Conservation (phyloP, 2,113 vertebrate species). For the Todiramphus saurophagus region DNA sequence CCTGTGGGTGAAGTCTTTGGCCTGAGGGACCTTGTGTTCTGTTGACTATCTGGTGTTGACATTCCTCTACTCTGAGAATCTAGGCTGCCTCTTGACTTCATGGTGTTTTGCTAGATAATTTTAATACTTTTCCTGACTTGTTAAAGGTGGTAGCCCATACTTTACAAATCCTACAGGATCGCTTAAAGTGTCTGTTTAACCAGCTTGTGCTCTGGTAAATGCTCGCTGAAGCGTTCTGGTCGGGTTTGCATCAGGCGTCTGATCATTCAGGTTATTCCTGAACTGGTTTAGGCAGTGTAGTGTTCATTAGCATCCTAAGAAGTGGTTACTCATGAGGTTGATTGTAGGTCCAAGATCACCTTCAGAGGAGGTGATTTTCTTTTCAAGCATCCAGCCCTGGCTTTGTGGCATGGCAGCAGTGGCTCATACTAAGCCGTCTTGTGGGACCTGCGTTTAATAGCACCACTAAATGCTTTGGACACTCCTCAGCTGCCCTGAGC, state of each 20-base stretch:
- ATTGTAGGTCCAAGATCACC: neutral
- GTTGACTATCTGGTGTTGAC: neutral
- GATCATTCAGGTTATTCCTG: constrained; percentile 36
- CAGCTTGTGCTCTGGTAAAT: neutral
- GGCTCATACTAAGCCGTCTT: neutral
- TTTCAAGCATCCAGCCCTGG: neutral
- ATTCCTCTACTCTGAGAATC: neutral
- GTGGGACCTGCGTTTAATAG: neutral
- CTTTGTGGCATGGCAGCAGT: neutral
- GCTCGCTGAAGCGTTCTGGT: neutral
- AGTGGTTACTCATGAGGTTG: neutral
- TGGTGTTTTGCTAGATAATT: constrained; percentile 5
- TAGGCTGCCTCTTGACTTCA: neutral
- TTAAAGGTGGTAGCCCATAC: neutral
- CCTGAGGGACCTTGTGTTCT: neutral
- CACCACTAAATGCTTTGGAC: neutral
- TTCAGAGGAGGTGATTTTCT: neutral
- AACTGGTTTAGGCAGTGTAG: neutral
- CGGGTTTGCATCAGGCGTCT: accelerated
- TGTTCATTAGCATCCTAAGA: neutral
- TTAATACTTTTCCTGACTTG: neutral
- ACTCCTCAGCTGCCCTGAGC: neutral
- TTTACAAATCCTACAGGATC: constrained; percentile 5
- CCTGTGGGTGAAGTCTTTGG: neutral
- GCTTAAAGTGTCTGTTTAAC: neutral